Evolutionary conservation across 2,113 vertebrate genomes (phyloP).

Genomic region (Platichthys flesus): DNA sequence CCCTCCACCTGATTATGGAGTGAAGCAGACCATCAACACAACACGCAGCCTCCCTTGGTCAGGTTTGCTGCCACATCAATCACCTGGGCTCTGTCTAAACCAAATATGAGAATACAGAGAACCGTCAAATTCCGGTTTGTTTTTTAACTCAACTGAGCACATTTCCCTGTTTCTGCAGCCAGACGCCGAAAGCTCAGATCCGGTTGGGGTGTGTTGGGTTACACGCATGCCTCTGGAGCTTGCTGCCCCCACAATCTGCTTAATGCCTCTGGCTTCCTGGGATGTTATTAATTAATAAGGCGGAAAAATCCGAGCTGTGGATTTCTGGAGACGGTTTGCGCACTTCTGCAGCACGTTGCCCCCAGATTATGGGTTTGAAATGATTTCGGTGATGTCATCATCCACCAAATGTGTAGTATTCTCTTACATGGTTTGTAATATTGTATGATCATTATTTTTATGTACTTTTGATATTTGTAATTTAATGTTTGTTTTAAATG

Average conservation of each 20-base stretch:
- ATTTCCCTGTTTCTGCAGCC: conserved; percentile 45
- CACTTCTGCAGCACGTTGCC: conserved; percentile 28
- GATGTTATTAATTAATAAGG: conserved; percentile 77
- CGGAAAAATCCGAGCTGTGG: conserved; percentile 62
- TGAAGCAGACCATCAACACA: conserved; percentile 83
- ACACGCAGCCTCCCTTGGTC: conserved; percentile 64
- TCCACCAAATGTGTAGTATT: neutral
- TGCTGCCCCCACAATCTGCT: conserved; percentile 55
- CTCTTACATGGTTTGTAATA: too few relatives aligned
- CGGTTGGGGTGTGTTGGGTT: conserved; percentile 58
- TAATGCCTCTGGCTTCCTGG: conserved; percentile 71
- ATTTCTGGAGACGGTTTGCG: conserved; percentile 55
- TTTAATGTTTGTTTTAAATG: too few relatives aligned
- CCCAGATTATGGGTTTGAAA: neutral
- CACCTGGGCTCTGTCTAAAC: conserved; percentile 71
- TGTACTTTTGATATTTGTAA: too few relatives aligned
- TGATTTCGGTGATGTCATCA: conserved; percentile 30
- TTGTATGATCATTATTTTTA: too few relatives aligned
- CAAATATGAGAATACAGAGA: conserved; percentile 73
- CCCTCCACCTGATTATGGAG: conserved; percentile 77
- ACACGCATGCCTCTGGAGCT: conserved; percentile 37
- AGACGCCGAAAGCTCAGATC: conserved; percentile 47
- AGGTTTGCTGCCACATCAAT: conserved; percentile 76
- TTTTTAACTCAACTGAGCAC: conserved; percentile 53
- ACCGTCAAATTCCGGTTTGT: conserved; percentile 64